Conservation (phyloP, 2,113 vertebrate species). For the Coracopsis vasa region DNA sequence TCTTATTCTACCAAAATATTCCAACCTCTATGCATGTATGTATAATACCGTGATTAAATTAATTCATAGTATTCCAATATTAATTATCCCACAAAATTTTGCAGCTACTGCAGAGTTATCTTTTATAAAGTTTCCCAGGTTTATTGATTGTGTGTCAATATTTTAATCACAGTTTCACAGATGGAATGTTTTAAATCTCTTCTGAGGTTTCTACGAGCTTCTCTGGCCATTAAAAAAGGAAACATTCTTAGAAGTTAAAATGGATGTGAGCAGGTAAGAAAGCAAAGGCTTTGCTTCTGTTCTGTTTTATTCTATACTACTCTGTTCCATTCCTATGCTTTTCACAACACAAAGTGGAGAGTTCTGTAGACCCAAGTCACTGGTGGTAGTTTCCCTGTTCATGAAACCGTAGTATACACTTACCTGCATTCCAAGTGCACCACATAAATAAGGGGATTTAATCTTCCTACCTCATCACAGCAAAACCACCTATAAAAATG, state of each 20-base stretch:
- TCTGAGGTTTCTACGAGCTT: neutral
- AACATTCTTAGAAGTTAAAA: neutral
- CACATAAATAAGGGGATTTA: neutral
- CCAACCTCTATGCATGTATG: neutral
- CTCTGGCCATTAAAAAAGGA: neutral
- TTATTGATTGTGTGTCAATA: constrained; percentile 34
- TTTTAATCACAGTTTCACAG: constrained; percentile 15
- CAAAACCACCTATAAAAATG: neutral
- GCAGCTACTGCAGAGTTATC: neutral
- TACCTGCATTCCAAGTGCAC: neutral
- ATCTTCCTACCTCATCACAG: neutral
- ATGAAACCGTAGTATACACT: neutral
- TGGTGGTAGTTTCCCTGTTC: neutral
- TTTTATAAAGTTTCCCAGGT: neutral
- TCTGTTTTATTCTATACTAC: neutral
- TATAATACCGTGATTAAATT: neutral
- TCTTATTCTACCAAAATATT: neutral
- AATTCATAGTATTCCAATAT: neutral
- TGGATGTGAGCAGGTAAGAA: neutral
- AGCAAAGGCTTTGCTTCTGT: neutral
- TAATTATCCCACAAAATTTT: neutral
- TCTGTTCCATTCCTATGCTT: neutral
- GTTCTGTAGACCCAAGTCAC: neutral
- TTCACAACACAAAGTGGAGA: neutral
- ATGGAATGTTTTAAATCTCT: neutral